These are phyloP conservation scores for Heliocidaris erythrogramma DNA, from an alignment of 35 echinoderm and acorn worm species.

Conservation along the genomic window DNA sequence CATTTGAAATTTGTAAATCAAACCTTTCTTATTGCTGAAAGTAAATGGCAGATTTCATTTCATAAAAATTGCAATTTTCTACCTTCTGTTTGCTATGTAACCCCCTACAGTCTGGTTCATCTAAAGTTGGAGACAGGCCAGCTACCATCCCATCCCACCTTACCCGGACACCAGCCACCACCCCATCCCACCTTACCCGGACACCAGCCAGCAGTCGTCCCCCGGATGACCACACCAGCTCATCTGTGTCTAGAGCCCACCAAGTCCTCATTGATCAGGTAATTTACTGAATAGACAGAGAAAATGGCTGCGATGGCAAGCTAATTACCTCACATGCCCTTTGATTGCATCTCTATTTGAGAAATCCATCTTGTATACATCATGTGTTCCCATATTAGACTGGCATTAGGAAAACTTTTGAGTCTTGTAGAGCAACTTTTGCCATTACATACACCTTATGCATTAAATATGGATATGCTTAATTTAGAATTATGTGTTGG, in stretches of 20 bases:
- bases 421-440: too few species aligned
- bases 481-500: too few species aligned
- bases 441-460: too few species aligned
- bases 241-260: constrained; percentile 63
- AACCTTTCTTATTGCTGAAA: too few species aligned
- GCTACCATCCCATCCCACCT: not conserved
- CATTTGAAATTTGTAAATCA: too few species aligned
- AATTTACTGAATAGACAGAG: not conserved
- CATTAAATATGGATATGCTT: too few species aligned
- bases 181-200: not conserved
- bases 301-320: too few species aligned
- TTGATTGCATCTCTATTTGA: not conserved
- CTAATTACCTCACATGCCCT: too few species aligned
- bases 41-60: too few species aligned
- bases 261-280: constrained; percentile 76
- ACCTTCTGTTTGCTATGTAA: not conserved
- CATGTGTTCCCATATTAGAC: too few species aligned
- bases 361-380: not conserved
- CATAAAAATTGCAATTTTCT: too few species aligned
- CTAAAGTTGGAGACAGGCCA: not conserved
- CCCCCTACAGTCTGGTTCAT: not conserved
- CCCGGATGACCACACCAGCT: not conserved
- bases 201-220: not conserved
- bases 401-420: too few species aligned
- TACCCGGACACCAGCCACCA: not conserved